phyloP scores from a whole-genome alignment of 2,113 vertebrate species.

The Dasyprocta punctata region DNA sequence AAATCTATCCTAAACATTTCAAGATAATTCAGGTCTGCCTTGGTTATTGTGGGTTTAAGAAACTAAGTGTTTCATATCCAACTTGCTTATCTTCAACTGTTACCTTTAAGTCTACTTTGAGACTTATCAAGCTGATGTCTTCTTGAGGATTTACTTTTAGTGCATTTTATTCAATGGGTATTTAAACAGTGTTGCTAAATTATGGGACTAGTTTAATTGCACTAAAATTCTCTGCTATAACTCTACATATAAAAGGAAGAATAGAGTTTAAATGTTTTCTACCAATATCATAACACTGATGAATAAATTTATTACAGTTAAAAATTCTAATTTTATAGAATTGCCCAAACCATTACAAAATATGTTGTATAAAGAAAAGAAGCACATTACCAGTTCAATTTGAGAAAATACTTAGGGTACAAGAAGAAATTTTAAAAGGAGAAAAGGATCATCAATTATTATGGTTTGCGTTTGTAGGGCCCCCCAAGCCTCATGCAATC shows the following conservation, averaged over 20 bases:
- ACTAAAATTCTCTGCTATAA: conserved; percentile 42
- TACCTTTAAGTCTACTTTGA: neutral
- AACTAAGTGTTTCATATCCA: neutral
- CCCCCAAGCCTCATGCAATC: too few relatives aligned
- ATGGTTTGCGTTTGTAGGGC: too few relatives aligned
- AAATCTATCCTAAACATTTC: conserved; percentile 40
- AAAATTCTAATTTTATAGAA: conserved; percentile 11
- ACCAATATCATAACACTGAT: neutral
- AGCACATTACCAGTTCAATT: neutral
- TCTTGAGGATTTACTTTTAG: neutral
- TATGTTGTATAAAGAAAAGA: conserved; percentile 20
- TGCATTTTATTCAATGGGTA: conserved; percentile 22
- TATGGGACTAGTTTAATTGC: conserved; percentile 19
- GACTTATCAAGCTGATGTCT: neutral
- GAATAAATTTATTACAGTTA: conserved; percentile 22
- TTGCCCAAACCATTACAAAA: neutral
- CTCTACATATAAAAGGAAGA: neutral
- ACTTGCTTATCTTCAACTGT: conserved; percentile 43
- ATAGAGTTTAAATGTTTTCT: conserved; percentile 32
- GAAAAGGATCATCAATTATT: neutral
- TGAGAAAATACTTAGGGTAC: neutral
- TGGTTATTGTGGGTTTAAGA: conserved; percentile 57
- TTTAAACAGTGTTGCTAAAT: neutral
- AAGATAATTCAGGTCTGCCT: conserved; percentile 5
- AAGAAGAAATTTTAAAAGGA: conserved; percentile 15